Percentiles rank a stretch among this genome's conserved stretches.
These are phyloP conservation scores for Vanessa tameamea DNA, from an alignment of 1,140 invertebrate genomes.

Conservation along the genomic window DNA sequence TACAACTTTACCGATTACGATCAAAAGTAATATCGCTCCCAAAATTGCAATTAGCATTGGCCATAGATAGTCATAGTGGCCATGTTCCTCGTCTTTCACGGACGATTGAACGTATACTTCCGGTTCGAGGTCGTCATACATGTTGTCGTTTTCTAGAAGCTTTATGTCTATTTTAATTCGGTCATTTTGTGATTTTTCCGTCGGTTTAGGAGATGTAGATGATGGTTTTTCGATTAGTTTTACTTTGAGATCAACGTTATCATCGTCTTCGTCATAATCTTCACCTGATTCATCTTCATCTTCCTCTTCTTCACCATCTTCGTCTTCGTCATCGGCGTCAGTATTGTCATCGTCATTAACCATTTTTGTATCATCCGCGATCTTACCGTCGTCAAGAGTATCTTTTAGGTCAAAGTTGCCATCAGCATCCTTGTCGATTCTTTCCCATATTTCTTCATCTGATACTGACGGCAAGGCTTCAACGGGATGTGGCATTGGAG, in stretches of 20 bases:
- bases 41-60: slow-evolving; percentile 75
- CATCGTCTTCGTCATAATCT: slow-evolving; percentile 61
- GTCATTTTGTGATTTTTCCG: slow-evolving; percentile 52
- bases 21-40: slow-evolving; percentile 74
- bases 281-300: slow-evolving; percentile 57
- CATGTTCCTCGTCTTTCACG: slow-evolving; percentile 68
- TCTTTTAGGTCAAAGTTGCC: slow-evolving; percentile 70
- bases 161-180: slow-evolving; percentile 72
- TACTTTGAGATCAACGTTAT: slow-evolving; percentile 68
- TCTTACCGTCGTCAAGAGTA: slow-evolving; percentile 71
- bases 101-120: slow-evolving; percentile 70
- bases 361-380: slow-evolving; percentile 61
- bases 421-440: slow-evolving; percentile 76
- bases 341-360: slow-evolving; percentile 47
- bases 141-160: slow-evolving; percentile 63
- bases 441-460: slow-evolving; percentile 79
- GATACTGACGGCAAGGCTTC: slow-evolving; percentile 63
- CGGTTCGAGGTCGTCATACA: slow-evolving; percentile 62
- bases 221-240: slow-evolving; percentile 62
- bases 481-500: slow-evolving; percentile 53
- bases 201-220: slow-evolving; percentile 40
- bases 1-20: slow-evolving; percentile 78
- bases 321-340: slow-evolving; percentile 57
- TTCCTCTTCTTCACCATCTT: slow-evolving; percentile 62
- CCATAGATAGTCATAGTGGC: slow-evolving; percentile 75